Base-by-base conservation (phyloP, 1,140 invertebrate genomes). In the Zaprionus capensis region DNA sequence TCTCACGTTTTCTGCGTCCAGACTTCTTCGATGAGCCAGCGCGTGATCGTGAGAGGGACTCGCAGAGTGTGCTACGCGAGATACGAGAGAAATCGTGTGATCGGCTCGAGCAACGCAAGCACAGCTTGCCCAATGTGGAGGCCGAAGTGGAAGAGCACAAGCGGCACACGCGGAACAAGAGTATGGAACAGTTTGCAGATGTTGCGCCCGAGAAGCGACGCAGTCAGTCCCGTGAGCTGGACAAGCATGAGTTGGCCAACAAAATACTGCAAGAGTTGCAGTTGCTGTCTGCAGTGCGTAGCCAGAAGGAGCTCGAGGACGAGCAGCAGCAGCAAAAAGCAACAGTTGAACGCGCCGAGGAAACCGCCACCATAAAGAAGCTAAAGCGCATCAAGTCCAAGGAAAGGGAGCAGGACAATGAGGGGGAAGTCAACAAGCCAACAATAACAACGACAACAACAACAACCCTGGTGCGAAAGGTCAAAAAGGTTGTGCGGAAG, bases 1-100 rank as follows among this genome's bases (percentile, higher is more conserved):
- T 96, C 46, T 96, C 96, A 14, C 93, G 96, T 71, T 96, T 96
- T 90, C 91, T 97, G 59, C 93, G 96, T 12, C 96, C 96, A 0
- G 96, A 97, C 86, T 97, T 97, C 84, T 97, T 96, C 79, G 96
- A 97, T 62, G 94, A 96, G 0, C 87, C 91, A 11, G 31, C 31
- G 1, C 96, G 96, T 67, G 95, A 96, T 64, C 96, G 96, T 72
- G 80, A 82, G 76, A 93, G 94, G 41, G 95, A 95, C 82, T 95
- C 95, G 1, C 95, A 95, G 88, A 95, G 94, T 90, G 94, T 95
- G 38, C 80, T 95, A 0, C 94, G 94, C 68, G 95, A 96, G 90
- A 95, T 96, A 67, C 90, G 95, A 11, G 94, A 95, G 82, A 95
- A 95, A 80, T 93, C 91, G 2, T 62, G 57, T 7, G 91, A 91